Base-by-base conservation (phyloP, 2,888 invertebrate species). In the Linyphia triangularis region DNA sequence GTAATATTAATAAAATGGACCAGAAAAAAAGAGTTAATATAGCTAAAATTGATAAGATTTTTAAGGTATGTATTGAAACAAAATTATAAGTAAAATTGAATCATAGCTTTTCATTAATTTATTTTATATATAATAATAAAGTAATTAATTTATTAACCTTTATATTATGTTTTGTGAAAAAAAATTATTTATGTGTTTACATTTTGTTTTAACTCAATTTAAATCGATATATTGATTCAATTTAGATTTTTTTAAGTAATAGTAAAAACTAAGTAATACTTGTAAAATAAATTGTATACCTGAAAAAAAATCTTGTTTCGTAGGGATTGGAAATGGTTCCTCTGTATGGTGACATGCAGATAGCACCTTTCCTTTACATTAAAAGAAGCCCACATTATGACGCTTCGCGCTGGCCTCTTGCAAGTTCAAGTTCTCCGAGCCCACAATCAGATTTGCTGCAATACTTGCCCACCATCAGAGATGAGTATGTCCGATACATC, bases 341-440 rank as follows among this genome's bases (percentile, higher is more conserved):
- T 0, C 93, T 99, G 0, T 99, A 99, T 93, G 99, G 99, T 0
- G 99, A 99, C 91, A 99, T 99, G 99, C 99, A 99, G 93, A 99
- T 99, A 81, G 98, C 98, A 0, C 99, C 99, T 0, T 99, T 99
- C 93, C 97, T 98, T 92, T 99, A 99, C 92, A 97, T 99, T 90
- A 97, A 97, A 92, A 94, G 97, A 24, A 97, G 97, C 82, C 97
- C 97, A 91, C 97, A 98, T 92, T 99, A 97, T 92, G 98, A 99
- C 92, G 95, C 97, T 0, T 94, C 93, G 85, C 95, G 95, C 92
- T 98, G 98, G 98, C 98, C 97, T 0, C 93, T 97, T 89, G 97
- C 96, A 0, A 96, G 96, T 90, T 97, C 96, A 73, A 95, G 95
- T 91, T 96, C 95, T 37, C 96, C 95, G 75, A 97, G 96, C 75